phyloP scores from a whole-genome alignment of 2,888 invertebrate species.

The Thumatha senex region DNA sequence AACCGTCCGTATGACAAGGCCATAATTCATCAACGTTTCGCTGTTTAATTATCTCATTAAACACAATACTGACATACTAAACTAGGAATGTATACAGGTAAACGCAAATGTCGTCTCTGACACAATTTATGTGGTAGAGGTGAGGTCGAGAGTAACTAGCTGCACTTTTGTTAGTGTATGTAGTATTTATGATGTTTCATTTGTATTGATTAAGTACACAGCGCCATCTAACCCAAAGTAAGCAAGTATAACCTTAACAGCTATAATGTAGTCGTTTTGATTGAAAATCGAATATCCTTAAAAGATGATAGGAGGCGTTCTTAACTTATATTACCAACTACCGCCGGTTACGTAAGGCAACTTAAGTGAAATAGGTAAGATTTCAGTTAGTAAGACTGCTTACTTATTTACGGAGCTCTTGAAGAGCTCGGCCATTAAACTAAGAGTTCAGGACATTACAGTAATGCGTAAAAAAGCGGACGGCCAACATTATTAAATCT shows the following conservation, averaged over 20 bases:
- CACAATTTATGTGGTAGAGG: neutral
- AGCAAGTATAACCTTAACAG: neutral
- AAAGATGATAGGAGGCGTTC: neutral
- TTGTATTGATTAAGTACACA: too few relatives aligned
- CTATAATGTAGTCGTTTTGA: too few relatives aligned
- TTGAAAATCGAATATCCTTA: neutral
- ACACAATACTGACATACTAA: constrained; percentile 18
- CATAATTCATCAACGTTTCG: constrained; percentile 26
- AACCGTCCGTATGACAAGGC: constrained; percentile 19
- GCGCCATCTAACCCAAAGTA: too few relatives aligned
- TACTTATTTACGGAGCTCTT: neutral
- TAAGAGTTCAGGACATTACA: constrained; percentile 29
- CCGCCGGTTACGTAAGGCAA: too few relatives aligned
- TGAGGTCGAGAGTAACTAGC: neutral
- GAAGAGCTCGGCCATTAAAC: constrained; percentile 15
- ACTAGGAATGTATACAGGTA: constrained; percentile 18
- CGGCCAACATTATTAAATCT: constrained; percentile 23
- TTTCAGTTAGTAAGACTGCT: neutral
- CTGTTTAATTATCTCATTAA: constrained; percentile 30
- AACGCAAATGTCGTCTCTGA: constrained; percentile 11
- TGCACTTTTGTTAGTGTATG: neutral
- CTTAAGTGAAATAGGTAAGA: too few relatives aligned
- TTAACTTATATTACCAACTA: neutral
- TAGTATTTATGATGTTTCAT: neutral
- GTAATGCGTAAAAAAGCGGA: constrained; percentile 22